Evolutionary conservation across 2,888 invertebrate species (phyloP).

Genomic region (Pocota personata): DNA sequence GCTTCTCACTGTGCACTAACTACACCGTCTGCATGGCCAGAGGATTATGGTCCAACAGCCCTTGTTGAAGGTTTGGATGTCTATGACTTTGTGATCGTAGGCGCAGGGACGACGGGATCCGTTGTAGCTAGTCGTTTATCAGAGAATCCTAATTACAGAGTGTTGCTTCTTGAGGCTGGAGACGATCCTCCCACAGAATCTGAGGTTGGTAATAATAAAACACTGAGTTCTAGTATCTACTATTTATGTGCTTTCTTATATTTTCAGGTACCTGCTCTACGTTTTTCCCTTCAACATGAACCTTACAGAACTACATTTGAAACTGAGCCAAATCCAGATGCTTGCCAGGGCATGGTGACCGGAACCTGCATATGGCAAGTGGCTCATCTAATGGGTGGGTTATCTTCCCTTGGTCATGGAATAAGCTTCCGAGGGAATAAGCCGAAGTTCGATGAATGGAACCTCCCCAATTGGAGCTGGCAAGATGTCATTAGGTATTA

Average conservation of each 20-base stretch:
- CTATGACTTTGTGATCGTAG: conserved; percentile 83
- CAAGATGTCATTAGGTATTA: conserved; percentile 91
- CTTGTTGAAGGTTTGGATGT: conserved; percentile 78
- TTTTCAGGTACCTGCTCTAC: conserved; percentile 76
- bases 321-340: conserved; percentile 75
- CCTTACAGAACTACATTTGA: conserved; percentile 77
- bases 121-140: conserved; percentile 83
- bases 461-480: conserved; percentile 88
- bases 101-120: conserved; percentile 83
- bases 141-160: conserved; percentile 82
- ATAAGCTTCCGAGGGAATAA: conserved; percentile 86
- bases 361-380: conserved; percentile 84
- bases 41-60: conserved; percentile 81
- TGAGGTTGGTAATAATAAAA: conserved; percentile 76
- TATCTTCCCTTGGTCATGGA: conserved; percentile 87
- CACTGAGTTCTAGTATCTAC: too few species aligned
- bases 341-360: conserved; percentile 76
- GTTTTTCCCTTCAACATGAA: conserved; percentile 75
- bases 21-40: conserved; percentile 84
- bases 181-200: conserved; percentile 83
- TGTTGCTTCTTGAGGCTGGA: conserved; percentile 84
- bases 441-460: conserved; percentile 87
- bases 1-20: conserved; percentile 85
- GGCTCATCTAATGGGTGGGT: conserved; percentile 87
- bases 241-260: neutral